These are phyloP conservation scores for Cynodonichthys magdalenae DNA, from an alignment of 2,797 vertebrate genomes.

Conservation along the genomic window DNA sequence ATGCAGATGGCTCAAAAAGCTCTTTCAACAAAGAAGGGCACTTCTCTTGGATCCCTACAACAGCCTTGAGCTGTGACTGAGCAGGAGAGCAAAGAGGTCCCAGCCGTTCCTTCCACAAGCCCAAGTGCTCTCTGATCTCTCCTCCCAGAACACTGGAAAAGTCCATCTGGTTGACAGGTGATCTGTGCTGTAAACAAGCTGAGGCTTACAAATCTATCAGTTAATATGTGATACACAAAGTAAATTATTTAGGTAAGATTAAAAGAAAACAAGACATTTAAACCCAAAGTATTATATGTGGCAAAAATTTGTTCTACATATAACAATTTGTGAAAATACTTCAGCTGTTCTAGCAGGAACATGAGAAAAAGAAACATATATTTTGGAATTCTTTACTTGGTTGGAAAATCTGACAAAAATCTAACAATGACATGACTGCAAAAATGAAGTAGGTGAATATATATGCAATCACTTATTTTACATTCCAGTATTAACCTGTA, in stretches of 20 bases:
- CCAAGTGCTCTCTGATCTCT: conserved; percentile 25
- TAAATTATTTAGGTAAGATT: neutral
- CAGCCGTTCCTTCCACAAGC: conserved; percentile 27
- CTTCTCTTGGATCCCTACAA: conserved; percentile 17
- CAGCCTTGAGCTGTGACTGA: conserved; percentile 13
- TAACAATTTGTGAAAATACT: no score
- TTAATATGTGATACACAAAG: neutral
- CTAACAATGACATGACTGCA: no score
- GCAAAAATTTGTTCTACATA: no score
- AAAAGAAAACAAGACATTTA: neutral
- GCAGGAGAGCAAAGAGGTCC: conserved; percentile 6
- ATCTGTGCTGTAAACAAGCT: conserved; percentile 11
- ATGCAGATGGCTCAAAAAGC: conserved; percentile 36
- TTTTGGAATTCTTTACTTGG: no score
- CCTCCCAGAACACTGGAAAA: conserved; percentile 13
- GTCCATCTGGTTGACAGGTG: conserved; percentile 26
- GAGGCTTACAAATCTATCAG: neutral
- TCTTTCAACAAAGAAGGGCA: conserved; percentile 15
- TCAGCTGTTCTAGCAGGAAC: no score
- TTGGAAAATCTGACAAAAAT: no score
- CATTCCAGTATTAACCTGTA: no score
- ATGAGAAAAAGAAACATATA: no score
- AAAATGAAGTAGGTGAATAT: no score
- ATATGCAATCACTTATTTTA: no score
- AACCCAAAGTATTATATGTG: neutral